phyloP scores from a whole-genome alignment of 2,888 invertebrate genomes.

The Rotaria macrura region DNA sequence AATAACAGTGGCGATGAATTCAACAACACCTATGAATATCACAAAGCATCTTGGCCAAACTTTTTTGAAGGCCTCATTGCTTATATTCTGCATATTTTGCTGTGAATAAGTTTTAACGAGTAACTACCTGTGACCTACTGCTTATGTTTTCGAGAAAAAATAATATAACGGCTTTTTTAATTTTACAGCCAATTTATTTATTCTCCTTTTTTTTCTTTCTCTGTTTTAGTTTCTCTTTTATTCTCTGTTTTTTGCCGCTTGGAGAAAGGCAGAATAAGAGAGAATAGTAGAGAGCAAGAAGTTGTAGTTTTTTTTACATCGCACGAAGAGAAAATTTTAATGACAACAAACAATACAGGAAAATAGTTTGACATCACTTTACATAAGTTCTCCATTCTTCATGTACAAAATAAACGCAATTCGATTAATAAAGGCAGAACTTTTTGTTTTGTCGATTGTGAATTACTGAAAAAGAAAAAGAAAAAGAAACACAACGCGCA shows the following conservation, averaged over 20 bases:
- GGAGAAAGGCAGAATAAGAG: not conserved
- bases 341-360: no score
- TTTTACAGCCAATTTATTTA: not conserved
- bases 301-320: not conserved
- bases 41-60: not conserved
- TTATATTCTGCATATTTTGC: not conserved
- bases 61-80: not conserved
- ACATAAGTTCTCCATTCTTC: no score
- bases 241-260: not conserved
- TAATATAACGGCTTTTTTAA: not conserved
- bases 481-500: no score
- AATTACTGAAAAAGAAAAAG: no score
- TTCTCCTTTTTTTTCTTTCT: not conserved
- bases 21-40: not conserved
- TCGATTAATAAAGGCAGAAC: no score
- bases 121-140: not conserved
- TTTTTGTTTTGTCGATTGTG: no score
- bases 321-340: not conserved
- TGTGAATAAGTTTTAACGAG: not conserved
- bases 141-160: not conserved
- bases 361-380: not conserved
- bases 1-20: not conserved
- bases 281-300: not conserved
- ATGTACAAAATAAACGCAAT: no score
- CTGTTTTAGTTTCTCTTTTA: not conserved